Conservation (phyloP, 2,888 invertebrate species). For the Nezara viridula region DNA sequence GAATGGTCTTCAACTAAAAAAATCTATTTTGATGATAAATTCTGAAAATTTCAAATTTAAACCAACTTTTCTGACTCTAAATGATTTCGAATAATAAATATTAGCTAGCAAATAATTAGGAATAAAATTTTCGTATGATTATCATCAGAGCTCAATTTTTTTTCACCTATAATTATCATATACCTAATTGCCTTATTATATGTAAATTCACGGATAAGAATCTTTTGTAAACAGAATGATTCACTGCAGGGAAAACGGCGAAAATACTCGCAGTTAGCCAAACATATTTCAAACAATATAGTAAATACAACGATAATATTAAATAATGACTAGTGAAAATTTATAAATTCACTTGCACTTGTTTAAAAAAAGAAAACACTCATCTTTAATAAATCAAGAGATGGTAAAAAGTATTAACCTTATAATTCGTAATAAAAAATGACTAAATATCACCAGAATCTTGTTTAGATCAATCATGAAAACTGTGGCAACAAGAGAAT, state of each 20-base stretch:
- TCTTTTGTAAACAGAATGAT: not conserved
- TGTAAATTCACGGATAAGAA: not conserved
- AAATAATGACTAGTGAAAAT: not conserved
- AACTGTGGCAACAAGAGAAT: not conserved
- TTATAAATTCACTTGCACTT: too few species aligned
- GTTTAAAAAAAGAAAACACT: too few species aligned
- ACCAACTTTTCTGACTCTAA: too few species aligned
- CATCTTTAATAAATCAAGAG: too few species aligned
- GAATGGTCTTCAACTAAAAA: too few species aligned
- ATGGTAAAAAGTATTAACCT: not conserved
- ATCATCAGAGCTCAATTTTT: not conserved
- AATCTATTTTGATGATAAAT: too few species aligned
- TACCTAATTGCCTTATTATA: not conserved
- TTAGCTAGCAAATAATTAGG: not conserved
- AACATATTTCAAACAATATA: not conserved
- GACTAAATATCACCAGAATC: not conserved
- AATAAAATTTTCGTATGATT: not conserved
- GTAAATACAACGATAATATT: not conserved
- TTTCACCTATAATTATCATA: not conserved
- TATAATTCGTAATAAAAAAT: not conserved
- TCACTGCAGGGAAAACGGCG: not conserved
- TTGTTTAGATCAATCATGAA: conserved; percentile 24
- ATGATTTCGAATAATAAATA: too few species aligned
- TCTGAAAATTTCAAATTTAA: too few species aligned
- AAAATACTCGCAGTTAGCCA: not conserved